Percentiles rank a stretch among this genome's conserved stretches.
Evolutionary conservation across 2,113 vertebrate genomes (phyloP).

Genomic region (Copsychus sechellarum): DNA sequence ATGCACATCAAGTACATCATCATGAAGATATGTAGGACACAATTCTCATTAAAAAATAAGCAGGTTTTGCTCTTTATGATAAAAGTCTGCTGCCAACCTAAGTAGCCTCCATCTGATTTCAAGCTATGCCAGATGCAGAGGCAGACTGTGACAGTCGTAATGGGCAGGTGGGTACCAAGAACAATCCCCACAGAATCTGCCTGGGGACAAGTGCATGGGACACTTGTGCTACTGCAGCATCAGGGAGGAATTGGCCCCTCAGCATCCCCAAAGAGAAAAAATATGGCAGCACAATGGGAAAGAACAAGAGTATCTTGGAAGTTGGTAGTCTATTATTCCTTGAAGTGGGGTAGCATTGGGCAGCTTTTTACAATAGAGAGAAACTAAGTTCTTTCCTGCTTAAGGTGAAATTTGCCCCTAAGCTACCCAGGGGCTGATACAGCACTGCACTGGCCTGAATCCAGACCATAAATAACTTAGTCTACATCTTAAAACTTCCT

Average conservation of each 20-base stretch:
- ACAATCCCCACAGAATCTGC: neutral
- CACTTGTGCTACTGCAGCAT: neutral
- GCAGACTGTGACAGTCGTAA: accelerated
- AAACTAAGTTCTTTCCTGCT: neutral
- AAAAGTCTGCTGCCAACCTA: neutral
- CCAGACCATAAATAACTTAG: neutral
- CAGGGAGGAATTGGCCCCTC: neutral
- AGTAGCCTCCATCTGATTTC: neutral
- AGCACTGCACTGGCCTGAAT: neutral
- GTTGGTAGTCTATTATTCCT: neutral
- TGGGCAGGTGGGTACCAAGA: neutral
- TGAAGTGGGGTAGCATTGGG: neutral
- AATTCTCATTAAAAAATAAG: neutral
- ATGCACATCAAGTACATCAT: neutral
- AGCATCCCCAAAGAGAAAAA: neutral
- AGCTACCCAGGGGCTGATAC: neutral
- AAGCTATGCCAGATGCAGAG: neutral
- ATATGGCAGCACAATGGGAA: neutral
- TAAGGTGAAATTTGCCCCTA: constrained; percentile 5
- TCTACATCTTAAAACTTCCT: neutral
- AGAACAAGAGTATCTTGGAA: neutral
- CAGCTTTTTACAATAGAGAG: neutral
- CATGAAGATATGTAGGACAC: neutral
- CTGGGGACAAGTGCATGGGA: neutral
- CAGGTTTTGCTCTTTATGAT: neutral